Percentiles rank a stretch among this genome's conserved stretches.
Conservation (phyloP, 2,113 vertebrate species). For the Clarias gariepinus region DNA sequence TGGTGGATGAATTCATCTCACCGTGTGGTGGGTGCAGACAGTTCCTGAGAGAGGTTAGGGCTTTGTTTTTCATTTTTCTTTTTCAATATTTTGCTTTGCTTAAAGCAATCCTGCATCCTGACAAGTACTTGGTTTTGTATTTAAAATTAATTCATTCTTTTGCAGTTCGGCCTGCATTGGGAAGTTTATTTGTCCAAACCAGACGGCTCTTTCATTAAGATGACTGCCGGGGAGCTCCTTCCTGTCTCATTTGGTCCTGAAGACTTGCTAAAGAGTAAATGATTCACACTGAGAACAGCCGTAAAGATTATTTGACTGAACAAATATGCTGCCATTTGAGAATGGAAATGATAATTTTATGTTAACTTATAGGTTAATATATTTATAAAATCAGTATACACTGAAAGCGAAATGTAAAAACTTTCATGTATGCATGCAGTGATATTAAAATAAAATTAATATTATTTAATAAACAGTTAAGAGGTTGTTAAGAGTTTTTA, state of each 20-base stretch:
- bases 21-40: slow-evolving; percentile 85
- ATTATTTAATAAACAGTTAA: neutral
- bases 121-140: neutral
- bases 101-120: neutral
- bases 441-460: neutral
- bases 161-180: slow-evolving; percentile 80
- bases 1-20: slow-evolving; percentile 68
- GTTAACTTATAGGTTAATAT: neutral
- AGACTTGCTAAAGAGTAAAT: slow-evolving; percentile 61
- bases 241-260: slow-evolving; percentile 78
- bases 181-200: slow-evolving; percentile 75
- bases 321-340: neutral
- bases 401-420: neutral
- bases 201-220: slow-evolving; percentile 67
- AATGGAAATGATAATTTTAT: neutral
- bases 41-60: slow-evolving; percentile 85
- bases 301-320: neutral
- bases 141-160: slow-evolving; percentile 4
- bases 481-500: neutral
- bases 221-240: slow-evolving; percentile 74
- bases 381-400: neutral
- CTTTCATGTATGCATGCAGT: neutral
- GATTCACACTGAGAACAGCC: neutral
- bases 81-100: neutral
- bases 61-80: neutral